Evolutionary conservation across 92 coral and sea anemone species (phyloP), one percentile per base, ranked within the genome.

Genomic region (Parazoanthus darwini): DNA sequence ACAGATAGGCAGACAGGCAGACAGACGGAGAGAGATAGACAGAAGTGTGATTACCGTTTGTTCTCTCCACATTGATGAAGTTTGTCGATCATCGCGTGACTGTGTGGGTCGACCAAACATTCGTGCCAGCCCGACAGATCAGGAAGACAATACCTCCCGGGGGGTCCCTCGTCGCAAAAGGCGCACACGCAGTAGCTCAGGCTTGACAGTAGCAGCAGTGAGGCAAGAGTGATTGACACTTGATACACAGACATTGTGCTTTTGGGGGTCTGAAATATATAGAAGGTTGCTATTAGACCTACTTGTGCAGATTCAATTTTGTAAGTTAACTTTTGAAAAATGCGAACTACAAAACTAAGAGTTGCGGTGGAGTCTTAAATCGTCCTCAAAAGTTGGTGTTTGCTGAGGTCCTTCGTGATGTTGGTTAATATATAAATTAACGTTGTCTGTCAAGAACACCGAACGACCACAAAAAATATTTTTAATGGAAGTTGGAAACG

Each of bases 51-150:
- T 20, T 74, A 88, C 93, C 71, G 88, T 38, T 65, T 77, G 71
- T 79, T 88, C 5, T 37, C 75, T 58, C 78, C 82, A 44, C 93
- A 91, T 23, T 36, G 75, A 78, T 91, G 93, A 25, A 88, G 59
- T 85, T 83, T 90, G 51, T 91, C 93, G 25, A 46, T 37, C 82
- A 90, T 90, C 54, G 82, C 76, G 77, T 91, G 82, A 84, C 83
- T 87, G 8, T 83, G 77, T 2, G 89, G 74, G 33, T 91, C 93
- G 36, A 91, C 50, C 67, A 48, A 82, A 26, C 93, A 91, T 48
- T 91, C 91, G 59, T 87, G 88, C 93, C 93, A 91, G 58, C 93
- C 93, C 29, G 93, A 83, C 5, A 83, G 75, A 73, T 91, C 93
- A 6, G 93, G 50, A 58, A 91, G 59, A 79, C 93, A 91, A 77